Evolutionary conservation across 2,888 invertebrate species (phyloP), one percentile per base, ranked within the genome.

Genomic region (Meliscaeva auricollis): DNA sequence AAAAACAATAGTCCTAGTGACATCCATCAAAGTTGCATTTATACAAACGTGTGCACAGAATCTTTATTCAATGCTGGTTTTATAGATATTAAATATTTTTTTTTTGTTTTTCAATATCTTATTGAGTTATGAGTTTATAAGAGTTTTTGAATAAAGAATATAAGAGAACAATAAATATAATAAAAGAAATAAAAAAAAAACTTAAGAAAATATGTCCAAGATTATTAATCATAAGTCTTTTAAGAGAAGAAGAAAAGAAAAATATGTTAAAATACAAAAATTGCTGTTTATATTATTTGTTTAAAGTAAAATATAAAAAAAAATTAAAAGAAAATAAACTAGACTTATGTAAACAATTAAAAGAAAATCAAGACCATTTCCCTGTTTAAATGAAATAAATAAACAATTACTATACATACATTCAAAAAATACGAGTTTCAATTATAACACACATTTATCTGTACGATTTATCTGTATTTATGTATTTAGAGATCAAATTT

Each of bases 351-450:
- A 64, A 38, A 77, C 11, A 77, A 74, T 20, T 48, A 38, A 60
- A 54, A 74, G 30, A 46, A 72, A 38, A 9, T 20, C n/a, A 70
- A 70, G 70, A 84, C 70, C 72, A 85, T 85, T 85, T 85, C 41
- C 68, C 68, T 60, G 60, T 46, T 74, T 73, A 66, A 38, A 48
- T 50, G 38, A 68, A 76, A 54, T 85, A 62, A 66, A 50, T 50
- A 35, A 48, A 48, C 32, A 66, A 50, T 76, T 76, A 85, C 72
- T 76, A 73, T 62, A 73, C 48, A 80, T 73, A 72, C 35, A 77
- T 54, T 60, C 30, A 52, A 68, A 77, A 73, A 56, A 73, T 85
- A 77, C 80, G 81, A 85, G 80, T 85, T 85, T 85, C 81, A 85
- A 85, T 85, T 85, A 66, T 50, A 8, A 58, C 48, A 80, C 64